Base-by-base conservation (phyloP, 2,113 vertebrate genomes). In the Myodes glareolus region DNA sequence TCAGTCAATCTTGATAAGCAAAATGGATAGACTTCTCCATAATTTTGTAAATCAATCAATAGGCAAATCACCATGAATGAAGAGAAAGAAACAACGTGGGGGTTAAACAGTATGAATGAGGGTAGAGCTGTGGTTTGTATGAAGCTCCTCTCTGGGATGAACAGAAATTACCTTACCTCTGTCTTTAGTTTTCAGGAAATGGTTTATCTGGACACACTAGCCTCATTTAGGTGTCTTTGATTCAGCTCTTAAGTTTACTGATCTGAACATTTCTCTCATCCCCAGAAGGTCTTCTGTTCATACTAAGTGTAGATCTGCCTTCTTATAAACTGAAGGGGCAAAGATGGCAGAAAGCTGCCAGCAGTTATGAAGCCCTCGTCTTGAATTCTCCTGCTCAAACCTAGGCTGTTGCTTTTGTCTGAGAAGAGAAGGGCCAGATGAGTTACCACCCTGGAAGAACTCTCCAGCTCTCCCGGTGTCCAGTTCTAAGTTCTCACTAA, bases 1-100 rank as follows among this genome's bases (percentile, higher is more conserved):
- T 77, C 77, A 92, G 50, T 75, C 84, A 92, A 65, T 70, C 68
- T 70, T 92, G 88, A 67, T 16, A 94, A 50, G 7, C 5, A 94
- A 92, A 93, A n/a, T 33, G 45, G 14, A 90, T 76, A 50, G 73
- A 77, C 0, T 52, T 55, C 8, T 23, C 16, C 42, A 87, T 81
- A 94, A 72, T 61, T 70, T 65, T 80, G 39, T 47, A 29, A 19
- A 50, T 39, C 61, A 31, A 21, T 63, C 70, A 58, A 80, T 21
- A 61, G n/a, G 1, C 39, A 90, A 72, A 27, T 70, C n/a, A 33
- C 29, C 85, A 11, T n/a, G 27, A 63, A 92, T 92, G 91, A 73
- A 29, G n/a, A 33, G 5, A 21, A 67, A 92, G 2, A n/a, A 25
- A 86, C 55, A 87, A 9, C 84, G 2, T 42, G 42, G 8, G 39